phyloP scores from a whole-genome alignment of 2,113 vertebrate genomes.

The Anoura caudifer region DNA sequence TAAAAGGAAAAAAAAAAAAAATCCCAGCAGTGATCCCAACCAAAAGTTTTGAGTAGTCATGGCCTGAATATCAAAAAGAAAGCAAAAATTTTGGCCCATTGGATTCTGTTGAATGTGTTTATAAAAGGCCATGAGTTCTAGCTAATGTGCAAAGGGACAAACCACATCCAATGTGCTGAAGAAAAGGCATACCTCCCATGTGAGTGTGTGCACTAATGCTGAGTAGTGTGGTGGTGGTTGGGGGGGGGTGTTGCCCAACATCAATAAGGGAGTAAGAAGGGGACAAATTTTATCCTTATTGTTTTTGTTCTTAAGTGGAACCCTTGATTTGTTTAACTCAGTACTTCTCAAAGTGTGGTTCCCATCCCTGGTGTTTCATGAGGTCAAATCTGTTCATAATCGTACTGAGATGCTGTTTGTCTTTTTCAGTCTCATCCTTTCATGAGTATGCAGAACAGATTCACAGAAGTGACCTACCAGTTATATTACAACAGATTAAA shows the following conservation, averaged over 20 bases:
- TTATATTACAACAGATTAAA: neutral
- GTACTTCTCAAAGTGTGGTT: neutral
- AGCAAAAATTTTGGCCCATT: neutral
- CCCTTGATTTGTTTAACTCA: neutral
- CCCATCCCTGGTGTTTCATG: neutral
- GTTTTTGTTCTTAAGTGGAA: neutral
- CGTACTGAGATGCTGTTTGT: neutral
- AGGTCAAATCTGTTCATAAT: neutral
- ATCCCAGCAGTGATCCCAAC: neutral
- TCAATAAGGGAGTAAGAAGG: too few relatives aligned
- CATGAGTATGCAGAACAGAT: neutral
- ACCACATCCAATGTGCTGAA: neutral
- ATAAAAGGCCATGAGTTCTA: neutral
- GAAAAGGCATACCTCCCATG: fast-evolving
- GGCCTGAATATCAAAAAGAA: neutral
- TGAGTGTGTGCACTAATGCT: neutral
- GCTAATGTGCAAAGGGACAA: too few relatives aligned
- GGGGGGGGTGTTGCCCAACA: too few relatives aligned
- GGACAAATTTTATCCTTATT: neutral
- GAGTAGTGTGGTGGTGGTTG: fast-evolving
- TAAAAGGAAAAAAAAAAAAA: neutral
- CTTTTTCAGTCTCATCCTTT: neutral
- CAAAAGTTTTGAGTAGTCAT: too few relatives aligned
- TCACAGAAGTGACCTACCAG: neutral
- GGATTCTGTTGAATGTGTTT: too few relatives aligned